Percentiles rank a stretch among this genome's conserved stretches.
phyloP scores from a whole-genome alignment of 2,888 invertebrate species.

The Drosophila aldrichi region DNA sequence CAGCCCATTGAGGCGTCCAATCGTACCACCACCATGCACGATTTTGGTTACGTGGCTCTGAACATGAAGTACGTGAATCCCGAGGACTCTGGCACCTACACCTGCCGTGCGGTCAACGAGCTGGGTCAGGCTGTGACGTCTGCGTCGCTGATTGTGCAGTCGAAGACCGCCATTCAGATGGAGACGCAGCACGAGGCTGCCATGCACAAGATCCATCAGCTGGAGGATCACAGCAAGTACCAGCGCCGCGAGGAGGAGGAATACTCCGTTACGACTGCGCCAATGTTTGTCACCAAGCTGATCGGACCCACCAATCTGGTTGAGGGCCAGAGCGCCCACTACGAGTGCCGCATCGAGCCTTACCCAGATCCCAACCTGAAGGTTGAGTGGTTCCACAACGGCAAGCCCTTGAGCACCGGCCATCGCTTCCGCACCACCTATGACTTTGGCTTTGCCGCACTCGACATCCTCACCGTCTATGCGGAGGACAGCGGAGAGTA shows the following conservation, averaged over 20 bases:
- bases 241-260: constrained; percentile 93
- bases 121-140: constrained; percentile 98
- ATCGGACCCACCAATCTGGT: constrained; percentile 94
- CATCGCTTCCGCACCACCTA: constrained; percentile 97
- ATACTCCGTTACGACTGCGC: constrained; percentile 92
- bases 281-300: constrained; percentile 93
- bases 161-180: constrained; percentile 94
- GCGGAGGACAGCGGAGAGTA: constrained; percentile 97
- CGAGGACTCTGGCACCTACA: constrained; percentile 98
- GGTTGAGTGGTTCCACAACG: constrained; percentile 97
- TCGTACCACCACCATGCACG: constrained; percentile 96
- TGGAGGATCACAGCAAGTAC: constrained; percentile 93
- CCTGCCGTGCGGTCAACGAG: constrained; percentile 96
- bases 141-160: constrained; percentile 95
- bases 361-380: constrained; percentile 95
- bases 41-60: constrained; percentile 98
- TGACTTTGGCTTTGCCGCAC: constrained; percentile 98
- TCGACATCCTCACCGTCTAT: constrained; percentile 97
- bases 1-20: constrained; percentile 96
- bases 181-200: constrained; percentile 96
- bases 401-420: constrained; percentile 93
- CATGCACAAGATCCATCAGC: constrained; percentile 92
- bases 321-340: constrained; percentile 96
- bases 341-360: constrained; percentile 96
- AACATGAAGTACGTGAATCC: constrained; percentile 98